Percentiles rank a stretch among this genome's conserved stretches.
These are phyloP conservation scores for Pseudomyrmex flavicornis DNA, from an alignment of 1,140 invertebrate species.

Conservation along the genomic window DNA sequence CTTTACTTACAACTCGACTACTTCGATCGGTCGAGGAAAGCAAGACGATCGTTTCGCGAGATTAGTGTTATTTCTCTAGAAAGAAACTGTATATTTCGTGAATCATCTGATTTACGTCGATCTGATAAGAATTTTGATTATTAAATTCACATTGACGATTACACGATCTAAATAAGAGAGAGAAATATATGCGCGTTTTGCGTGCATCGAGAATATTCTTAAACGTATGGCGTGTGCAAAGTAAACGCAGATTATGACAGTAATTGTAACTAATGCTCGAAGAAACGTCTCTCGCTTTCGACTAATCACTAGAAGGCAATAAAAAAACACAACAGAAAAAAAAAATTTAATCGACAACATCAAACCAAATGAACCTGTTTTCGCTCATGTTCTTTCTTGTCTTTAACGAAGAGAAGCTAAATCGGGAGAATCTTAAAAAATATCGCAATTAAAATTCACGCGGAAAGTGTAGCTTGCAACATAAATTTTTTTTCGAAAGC, in stretches of 20 bases:
- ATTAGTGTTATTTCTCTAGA: background rate
- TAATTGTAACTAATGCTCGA: constrained; percentile 38
- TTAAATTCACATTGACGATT: background rate
- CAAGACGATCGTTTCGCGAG: background rate
- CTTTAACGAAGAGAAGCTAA: background rate
- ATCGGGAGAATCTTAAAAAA: background rate
- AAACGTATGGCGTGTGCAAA: constrained; percentile 20
- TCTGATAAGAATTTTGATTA: background rate
- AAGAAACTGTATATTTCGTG: background rate
- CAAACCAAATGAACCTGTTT: too few relatives aligned
- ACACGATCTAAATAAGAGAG: background rate
- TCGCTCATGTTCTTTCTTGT: too few relatives aligned
- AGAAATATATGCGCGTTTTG: constrained; percentile 10
- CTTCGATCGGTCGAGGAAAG: constrained; percentile 21
- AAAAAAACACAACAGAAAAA: too few relatives aligned
- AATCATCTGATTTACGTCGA: background rate
- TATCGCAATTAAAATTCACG: constrained; percentile 58
- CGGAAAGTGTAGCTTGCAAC: constrained; percentile 46
- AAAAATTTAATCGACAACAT: background rate
- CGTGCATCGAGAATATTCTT: constrained; percentile 44
- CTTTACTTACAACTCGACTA: constrained; percentile 31
- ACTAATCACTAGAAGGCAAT: too few relatives aligned
- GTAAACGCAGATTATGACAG: constrained; percentile 51
- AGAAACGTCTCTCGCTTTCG: background rate
- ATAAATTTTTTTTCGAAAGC: constrained; percentile 63